Base-by-base conservation (phyloP, 2,797 vertebrate species). In the Aulostomus chinensis region DNA sequence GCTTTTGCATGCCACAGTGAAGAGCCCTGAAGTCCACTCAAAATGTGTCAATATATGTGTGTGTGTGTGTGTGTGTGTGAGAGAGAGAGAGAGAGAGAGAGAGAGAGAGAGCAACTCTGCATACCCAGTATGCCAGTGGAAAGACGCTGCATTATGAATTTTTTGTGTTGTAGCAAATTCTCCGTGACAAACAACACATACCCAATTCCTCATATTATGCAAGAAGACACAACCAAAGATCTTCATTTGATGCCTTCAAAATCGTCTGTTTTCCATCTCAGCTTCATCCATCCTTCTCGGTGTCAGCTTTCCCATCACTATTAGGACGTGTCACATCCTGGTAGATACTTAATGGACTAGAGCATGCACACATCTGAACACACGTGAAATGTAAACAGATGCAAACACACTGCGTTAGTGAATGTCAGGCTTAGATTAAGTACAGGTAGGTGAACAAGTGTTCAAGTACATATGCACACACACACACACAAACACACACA, bases 71-170 rank as follows among this genome's bases (percentile, higher is more conserved):
- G n/a, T 18, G 21, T 16, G 41, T 39, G 33, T 40, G 34, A 33
- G 39, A 75, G n/a, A n/a, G n/a, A n/a, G n/a, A n/a, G n/a, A n/a
- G n/a, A n/a, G n/a, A n/a, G n/a, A n/a, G n/a, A n/a, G n/a, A n/a
- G n/a, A n/a, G n/a, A 72, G 76, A 79, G 32, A 36, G 37, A 76
- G 71, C 79, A 80, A 80, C 76, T 76, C 76, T 25, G 45, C 73
- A 82, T 84, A 57, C 72, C 70, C 76, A 34, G 63, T 80, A 76
- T 85, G 68, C 83, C 83, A 58, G 22, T 53, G 46, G 3, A 40
- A 33, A 52, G 67, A 58, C 60, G 17, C 9, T 7, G 28, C 22
- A 59, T 68, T 40, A 68, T 16, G 34, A 69, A 56, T 25, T 62
- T 65, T 64, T 48, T 26, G 0, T 61, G 73, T 55, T 41, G 41